A percentile compares a stretch with the other conserved stretches of the same genome.
Conservation (phyloP, 2,888 invertebrate species). For the Drosophila algonquin region DNA sequence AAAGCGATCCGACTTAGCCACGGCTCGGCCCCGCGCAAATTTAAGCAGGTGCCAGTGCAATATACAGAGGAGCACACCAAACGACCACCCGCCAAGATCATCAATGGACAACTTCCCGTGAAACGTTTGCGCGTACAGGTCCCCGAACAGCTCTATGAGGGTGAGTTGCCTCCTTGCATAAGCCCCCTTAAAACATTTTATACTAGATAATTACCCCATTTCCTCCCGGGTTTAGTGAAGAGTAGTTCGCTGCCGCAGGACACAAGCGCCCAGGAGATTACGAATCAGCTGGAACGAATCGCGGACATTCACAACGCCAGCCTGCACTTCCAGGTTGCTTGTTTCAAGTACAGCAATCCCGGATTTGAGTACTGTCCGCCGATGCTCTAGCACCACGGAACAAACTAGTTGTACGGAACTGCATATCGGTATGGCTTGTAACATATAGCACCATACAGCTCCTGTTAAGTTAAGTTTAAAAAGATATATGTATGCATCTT, state of each 20-base stretch:
- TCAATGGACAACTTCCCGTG: slow-evolving; percentile 73
- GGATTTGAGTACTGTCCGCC: slow-evolving; percentile 80
- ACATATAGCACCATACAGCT: neutral
- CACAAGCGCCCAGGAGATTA: slow-evolving; percentile 66
- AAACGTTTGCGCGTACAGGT: slow-evolving; percentile 67
- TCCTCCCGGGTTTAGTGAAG: slow-evolving; percentile 57
- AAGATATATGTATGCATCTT: neutral
- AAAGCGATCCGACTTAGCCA: slow-evolving; percentile 5
- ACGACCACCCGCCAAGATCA: slow-evolving; percentile 62
- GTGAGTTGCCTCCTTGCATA: slow-evolving; percentile 40
- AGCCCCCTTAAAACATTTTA: too few species aligned
- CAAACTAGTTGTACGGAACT: neutral
- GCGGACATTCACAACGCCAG: slow-evolving; percentile 82
- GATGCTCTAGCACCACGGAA: slow-evolving; percentile 4
- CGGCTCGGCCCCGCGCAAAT: neutral
- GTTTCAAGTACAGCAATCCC: slow-evolving; percentile 83
- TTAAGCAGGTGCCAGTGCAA: slow-evolving; percentile 63
- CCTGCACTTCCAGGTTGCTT: slow-evolving; percentile 82
- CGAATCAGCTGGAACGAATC: slow-evolving; percentile 79
- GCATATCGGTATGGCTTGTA: neutral
- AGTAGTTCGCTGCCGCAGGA: slow-evolving; percentile 58
- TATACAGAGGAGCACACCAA: slow-evolving; percentile 55
- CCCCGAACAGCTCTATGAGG: slow-evolving; percentile 76
- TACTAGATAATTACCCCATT: neutral
- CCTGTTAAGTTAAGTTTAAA: slow-evolving; percentile 16